phyloP scores from a whole-genome alignment of 2,888 invertebrate genomes.

The Leptinotarsa rubiginosa region DNA sequence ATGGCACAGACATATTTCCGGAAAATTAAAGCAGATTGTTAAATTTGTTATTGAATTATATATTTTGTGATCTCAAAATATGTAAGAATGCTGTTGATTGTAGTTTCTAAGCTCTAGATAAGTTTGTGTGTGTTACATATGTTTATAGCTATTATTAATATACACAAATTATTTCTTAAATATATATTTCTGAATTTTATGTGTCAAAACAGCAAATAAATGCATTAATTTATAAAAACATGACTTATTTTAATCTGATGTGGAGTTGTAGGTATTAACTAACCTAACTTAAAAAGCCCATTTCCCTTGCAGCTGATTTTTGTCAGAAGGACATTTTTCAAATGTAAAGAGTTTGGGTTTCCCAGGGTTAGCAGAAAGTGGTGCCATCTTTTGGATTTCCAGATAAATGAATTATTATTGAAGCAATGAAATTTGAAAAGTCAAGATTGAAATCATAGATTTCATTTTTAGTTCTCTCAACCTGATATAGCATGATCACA shows the following conservation, averaged over 20 bases:
- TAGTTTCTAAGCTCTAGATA: constrained; percentile 59
- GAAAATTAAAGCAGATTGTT: constrained; percentile 58
- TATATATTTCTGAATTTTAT: constrained; percentile 67
- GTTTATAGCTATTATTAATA: constrained; percentile 63
- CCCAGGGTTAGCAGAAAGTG: no score
- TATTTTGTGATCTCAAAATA: constrained; percentile 68
- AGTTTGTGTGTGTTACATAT: constrained; percentile 61
- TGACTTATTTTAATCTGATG: not conserved
- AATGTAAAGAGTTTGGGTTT: no score
- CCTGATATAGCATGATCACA: no score
- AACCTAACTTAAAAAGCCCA: no score
- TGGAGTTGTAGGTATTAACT: no score
- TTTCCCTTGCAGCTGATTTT: no score
- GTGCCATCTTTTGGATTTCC: no score
- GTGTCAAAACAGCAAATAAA: constrained; percentile 65
- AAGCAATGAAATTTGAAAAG: no score
- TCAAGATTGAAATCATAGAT: no score
- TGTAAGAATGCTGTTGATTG: constrained; percentile 64
- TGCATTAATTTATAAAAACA: constrained; percentile 63
- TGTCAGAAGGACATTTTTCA: no score
- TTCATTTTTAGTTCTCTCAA: no score
- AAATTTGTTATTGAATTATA: constrained; percentile 65
- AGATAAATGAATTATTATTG: no score
- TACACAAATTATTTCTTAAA: constrained; percentile 65
- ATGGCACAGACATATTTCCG: constrained; percentile 42